Conservation (phyloP, 2,888 invertebrate genomes). For the Cephus nigrinus region DNA sequence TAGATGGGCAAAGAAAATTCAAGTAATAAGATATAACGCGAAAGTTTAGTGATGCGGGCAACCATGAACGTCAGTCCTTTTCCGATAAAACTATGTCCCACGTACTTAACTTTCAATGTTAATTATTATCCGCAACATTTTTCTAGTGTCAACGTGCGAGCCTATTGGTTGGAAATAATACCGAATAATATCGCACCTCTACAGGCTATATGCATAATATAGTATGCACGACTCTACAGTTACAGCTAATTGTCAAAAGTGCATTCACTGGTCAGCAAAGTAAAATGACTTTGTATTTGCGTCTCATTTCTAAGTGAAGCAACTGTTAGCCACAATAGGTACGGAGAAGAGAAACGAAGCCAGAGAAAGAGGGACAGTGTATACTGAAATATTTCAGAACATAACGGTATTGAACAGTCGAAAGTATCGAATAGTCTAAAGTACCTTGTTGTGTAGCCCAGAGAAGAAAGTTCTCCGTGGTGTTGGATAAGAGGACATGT, state of each 20-base stretch:
- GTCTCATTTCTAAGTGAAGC: too few relatives aligned
- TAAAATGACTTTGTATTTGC: too few relatives aligned
- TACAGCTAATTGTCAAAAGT: conserved; percentile 12
- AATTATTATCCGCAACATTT: conserved; percentile 9
- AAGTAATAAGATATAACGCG: conserved; percentile 14
- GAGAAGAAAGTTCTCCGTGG: conserved; percentile 58
- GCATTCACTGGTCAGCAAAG: too few relatives aligned
- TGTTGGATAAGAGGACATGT: conserved; percentile 60
- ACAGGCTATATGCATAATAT: not conserved
- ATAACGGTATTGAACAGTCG: not conserved
- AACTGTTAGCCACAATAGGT: not conserved
- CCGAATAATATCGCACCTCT: not conserved
- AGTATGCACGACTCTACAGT: not conserved
- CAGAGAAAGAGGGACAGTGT: not conserved
- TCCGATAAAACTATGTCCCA: not conserved
- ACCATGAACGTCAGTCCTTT: conserved; percentile 22
- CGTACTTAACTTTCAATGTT: conserved; percentile 1
- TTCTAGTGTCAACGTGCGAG: not conserved
- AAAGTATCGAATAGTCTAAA: not conserved
- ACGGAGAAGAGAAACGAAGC: not conserved
- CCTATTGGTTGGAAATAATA: not conserved
- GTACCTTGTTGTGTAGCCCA: conserved; percentile 56
- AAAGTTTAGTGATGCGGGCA: conserved; percentile 28
- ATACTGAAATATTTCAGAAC: not conserved
- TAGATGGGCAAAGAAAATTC: not conserved